A percentile compares a stretch with the other conserved stretches of the same genome.
phyloP scores from a whole-genome alignment of 2,113 vertebrate species.

The Puma concolor region DNA sequence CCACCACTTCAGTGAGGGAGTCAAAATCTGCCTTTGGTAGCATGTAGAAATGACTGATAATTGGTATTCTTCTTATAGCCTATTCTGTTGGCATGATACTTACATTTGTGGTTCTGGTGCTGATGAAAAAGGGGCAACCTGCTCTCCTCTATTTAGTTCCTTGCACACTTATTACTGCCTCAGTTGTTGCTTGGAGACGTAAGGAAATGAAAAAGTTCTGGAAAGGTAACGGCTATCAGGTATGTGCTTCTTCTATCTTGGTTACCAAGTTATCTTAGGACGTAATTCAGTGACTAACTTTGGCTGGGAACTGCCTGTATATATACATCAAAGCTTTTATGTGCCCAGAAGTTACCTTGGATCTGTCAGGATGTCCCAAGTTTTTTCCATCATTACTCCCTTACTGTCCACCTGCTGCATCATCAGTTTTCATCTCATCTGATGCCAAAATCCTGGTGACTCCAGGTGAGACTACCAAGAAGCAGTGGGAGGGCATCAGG shows the following conservation, averaged over 20 bases:
- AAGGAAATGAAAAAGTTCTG: conserved; percentile 95
- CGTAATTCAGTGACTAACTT: background rate
- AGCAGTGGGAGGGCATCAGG: background rate
- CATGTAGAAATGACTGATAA: conserved; percentile 1
- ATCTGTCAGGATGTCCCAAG: background rate
- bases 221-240: conserved; percentile 93
- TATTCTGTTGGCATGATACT: conserved; percentile 94
- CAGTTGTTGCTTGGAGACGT: conserved; percentile 90
- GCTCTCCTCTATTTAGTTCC: conserved; percentile 97
- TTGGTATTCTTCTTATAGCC: conserved; percentile 83
- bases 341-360: background rate
- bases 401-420: background rate
- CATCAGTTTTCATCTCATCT: background rate
- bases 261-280: background rate
- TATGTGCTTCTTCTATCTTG: conserved; percentile 76
- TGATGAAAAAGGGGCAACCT: conserved; percentile 95
- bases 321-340: background rate
- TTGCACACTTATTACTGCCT: conserved; percentile 92
- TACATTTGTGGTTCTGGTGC: conserved; percentile 92
- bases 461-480: background rate
- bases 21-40: background rate
- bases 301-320: background rate
- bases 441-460: background rate
- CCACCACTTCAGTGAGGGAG: background rate
- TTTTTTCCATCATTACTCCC: background rate